These are phyloP conservation scores for Aphidius ervi DNA, from an alignment of 1,140 invertebrate species.

Conservation along the genomic window DNA sequence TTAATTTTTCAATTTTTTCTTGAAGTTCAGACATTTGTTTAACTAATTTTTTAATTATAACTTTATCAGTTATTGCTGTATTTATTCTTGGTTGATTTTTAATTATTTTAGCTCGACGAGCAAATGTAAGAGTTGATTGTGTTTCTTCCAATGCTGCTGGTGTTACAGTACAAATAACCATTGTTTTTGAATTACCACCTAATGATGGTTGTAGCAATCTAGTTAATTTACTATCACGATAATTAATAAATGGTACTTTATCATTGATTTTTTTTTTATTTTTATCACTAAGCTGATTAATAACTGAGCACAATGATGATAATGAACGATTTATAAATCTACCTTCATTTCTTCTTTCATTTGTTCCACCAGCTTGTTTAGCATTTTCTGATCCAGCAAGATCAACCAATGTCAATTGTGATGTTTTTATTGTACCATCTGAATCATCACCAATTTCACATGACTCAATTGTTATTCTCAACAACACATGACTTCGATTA, in stretches of 20 bases:
- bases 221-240: constrained; percentile 81
- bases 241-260: constrained; percentile 63
- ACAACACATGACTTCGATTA: constrained; percentile 75
- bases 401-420: constrained; percentile 78
- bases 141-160: constrained; percentile 71
- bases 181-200: constrained; percentile 81
- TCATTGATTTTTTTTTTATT: constrained; percentile 32
- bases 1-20: constrained; percentile 35
- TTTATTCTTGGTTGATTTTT: constrained; percentile 71
- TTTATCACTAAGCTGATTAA: constrained; percentile 70
- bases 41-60: constrained; percentile 60
- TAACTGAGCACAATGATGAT: constrained; percentile 68
- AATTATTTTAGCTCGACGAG: constrained; percentile 63
- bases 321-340: constrained; percentile 80
- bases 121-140: constrained; percentile 67
- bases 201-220: constrained; percentile 78
- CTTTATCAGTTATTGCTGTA: constrained; percentile 61
- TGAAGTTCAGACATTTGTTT: constrained; percentile 51
- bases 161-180: constrained; percentile 81
- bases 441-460: constrained; percentile 45
- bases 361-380: constrained; percentile 53
- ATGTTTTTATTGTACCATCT: constrained; percentile 58
- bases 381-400: constrained; percentile 81
- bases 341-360: constrained; percentile 73
- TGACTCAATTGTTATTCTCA: constrained; percentile 54